Percentiles rank a stretch among this genome's conserved stretches.
phyloP scores from a whole-genome alignment of 2,113 vertebrate species.

The Mungos mungo region DNA sequence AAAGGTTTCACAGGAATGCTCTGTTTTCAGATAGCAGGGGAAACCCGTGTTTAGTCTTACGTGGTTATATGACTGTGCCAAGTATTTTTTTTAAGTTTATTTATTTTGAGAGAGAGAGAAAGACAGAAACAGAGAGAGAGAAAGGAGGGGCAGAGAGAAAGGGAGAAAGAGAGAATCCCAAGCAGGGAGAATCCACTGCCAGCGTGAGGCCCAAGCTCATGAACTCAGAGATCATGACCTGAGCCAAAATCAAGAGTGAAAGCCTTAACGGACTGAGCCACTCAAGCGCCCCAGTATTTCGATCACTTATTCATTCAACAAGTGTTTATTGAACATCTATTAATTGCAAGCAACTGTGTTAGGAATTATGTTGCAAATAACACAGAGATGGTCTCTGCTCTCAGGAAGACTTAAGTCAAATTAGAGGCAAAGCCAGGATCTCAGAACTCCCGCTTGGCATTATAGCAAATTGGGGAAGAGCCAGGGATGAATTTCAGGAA shows the following conservation, averaged over 20 bases:
- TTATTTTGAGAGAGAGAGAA: too few relatives aligned
- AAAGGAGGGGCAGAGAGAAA: too few relatives aligned
- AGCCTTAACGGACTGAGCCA: too few relatives aligned
- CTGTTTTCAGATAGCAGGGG: background rate
- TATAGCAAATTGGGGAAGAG: slow-evolving; percentile 52
- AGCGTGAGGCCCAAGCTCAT: too few relatives aligned
- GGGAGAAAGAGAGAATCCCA: too few relatives aligned
- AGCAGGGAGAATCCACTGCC: too few relatives aligned
- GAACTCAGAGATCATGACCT: too few relatives aligned
- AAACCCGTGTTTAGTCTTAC: background rate
- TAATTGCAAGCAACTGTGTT: background rate
- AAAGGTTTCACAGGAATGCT: background rate
- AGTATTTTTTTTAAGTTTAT: background rate
- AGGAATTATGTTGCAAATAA: slow-evolving; percentile 50
- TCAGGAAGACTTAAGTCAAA: slow-evolving; percentile 65
- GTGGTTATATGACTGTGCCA: background rate
- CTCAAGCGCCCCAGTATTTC: background rate
- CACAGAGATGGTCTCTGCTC: slow-evolving; percentile 6
- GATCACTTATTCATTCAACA: slow-evolving; percentile 43
- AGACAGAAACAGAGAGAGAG: too few relatives aligned
- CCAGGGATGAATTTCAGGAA: slow-evolving; percentile 60
- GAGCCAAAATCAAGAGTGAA: too few relatives aligned
- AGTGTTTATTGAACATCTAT: slow-evolving; percentile 11
- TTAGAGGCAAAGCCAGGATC: slow-evolving; percentile 52
- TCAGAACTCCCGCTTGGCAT: slow-evolving; percentile 69